Conservation (phyloP, 2,113 vertebrate genomes). For the Columba janthina region DNA sequence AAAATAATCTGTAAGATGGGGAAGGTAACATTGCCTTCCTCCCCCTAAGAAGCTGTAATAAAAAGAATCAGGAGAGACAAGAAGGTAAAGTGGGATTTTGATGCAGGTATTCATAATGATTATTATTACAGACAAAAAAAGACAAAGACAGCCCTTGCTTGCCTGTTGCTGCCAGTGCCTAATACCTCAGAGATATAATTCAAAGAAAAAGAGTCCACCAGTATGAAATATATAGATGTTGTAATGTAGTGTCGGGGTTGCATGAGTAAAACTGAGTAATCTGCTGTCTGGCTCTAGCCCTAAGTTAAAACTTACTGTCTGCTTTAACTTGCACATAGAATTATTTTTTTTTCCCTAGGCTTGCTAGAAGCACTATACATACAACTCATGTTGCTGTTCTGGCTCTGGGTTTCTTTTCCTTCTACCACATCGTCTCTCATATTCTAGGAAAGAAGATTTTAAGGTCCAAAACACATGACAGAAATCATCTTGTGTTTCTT, state of each 20-base stretch:
- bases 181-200: background rate
- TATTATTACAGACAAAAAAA: background rate
- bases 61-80: background rate
- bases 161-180: background rate
- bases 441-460: background rate
- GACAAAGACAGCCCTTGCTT: background rate
- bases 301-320: background rate
- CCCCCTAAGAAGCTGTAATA: background rate
- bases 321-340: background rate
- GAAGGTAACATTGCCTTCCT: background rate
- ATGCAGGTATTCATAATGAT: background rate
- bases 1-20: background rate
- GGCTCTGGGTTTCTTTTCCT: conserved; percentile 13
- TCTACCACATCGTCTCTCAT: background rate
- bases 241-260: background rate
- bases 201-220: background rate
- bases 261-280: background rate
- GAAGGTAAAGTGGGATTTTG: background rate
- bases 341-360: background rate
- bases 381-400: conserved; percentile 8
- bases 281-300: background rate
- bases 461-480: background rate
- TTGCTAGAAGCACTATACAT: conserved; percentile 28
- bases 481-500: background rate
- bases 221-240: background rate